These are phyloP conservation scores for Coleophora deauratella DNA, from an alignment of 2,888 invertebrate species.

Conservation along the genomic window DNA sequence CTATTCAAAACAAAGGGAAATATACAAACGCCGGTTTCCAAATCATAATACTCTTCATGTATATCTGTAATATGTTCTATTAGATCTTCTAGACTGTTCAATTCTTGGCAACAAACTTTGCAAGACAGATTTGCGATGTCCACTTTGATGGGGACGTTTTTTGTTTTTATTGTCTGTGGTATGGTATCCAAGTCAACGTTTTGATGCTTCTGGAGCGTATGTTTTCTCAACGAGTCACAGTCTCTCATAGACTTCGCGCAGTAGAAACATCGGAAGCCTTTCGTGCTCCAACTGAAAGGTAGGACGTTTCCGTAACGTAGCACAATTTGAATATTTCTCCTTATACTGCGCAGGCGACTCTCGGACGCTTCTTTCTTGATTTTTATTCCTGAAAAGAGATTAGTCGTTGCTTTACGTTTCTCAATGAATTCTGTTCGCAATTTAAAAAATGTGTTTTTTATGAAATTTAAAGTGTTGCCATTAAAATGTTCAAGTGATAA, in stretches of 20 bases:
- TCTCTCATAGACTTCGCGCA: slow-evolving; percentile 43
- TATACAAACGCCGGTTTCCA: slow-evolving; percentile 29
- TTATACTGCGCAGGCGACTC: slow-evolving; percentile 32
- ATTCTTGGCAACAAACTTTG: slow-evolving; percentile 28
- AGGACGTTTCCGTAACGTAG: slow-evolving; percentile 42
- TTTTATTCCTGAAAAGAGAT: slow-evolving; percentile 49
- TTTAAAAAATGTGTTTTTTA: too few relatives aligned
- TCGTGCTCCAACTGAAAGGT: slow-evolving; percentile 52
- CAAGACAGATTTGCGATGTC: slow-evolving; percentile 40
- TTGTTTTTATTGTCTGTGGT: slow-evolving; percentile 37
- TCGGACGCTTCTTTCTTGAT: slow-evolving; percentile 23
- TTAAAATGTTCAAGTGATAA: too few relatives aligned
- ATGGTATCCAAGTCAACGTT: slow-evolving; percentile 30
- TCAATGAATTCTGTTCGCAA: neutral
- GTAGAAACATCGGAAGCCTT: slow-evolving; percentile 50
- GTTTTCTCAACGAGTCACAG: slow-evolving; percentile 35
- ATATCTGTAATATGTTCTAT: slow-evolving; percentile 31
- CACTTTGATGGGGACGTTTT: slow-evolving; percentile 53
- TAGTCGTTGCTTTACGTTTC: slow-evolving; percentile 22
- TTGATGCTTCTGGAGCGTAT: slow-evolving; percentile 15
- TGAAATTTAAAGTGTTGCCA: too few relatives aligned
- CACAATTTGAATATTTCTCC: slow-evolving; percentile 38
- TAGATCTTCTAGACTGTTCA: slow-evolving; percentile 33
- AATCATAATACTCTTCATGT: slow-evolving; percentile 37
- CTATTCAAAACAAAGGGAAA: slow-evolving; percentile 45